Percentiles rank a stretch among this genome's conserved stretches.
Evolutionary conservation across 2,888 invertebrate species (phyloP).

Genomic region (Amiota mariae): DNA sequence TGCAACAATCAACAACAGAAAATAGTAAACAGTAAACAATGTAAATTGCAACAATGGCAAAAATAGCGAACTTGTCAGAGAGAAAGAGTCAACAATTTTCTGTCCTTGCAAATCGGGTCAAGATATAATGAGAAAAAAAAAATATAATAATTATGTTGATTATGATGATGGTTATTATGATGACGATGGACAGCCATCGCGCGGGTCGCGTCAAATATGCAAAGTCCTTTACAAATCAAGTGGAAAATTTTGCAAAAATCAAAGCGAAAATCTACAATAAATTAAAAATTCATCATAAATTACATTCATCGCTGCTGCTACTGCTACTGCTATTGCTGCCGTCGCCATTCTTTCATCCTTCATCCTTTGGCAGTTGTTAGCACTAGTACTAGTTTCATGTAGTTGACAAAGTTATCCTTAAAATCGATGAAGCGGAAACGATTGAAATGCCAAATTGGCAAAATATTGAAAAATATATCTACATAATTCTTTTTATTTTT

Average conservation of each 20-base stretch:
- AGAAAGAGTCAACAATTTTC: too few relatives aligned
- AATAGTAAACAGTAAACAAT: slow-evolving; percentile 7
- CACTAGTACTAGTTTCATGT: too few relatives aligned
- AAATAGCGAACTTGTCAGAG: neutral
- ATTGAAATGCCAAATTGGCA: slow-evolving; percentile 61
- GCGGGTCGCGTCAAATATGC: neutral
- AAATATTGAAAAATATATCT: slow-evolving; percentile 26
- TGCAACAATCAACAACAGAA: slow-evolving; percentile 51
- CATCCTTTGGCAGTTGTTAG: neutral
- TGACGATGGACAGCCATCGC: neutral
- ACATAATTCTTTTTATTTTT: neutral
- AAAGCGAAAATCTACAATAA: slow-evolving; percentile 34
- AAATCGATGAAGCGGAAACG: slow-evolving; percentile 4
- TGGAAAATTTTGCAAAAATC: slow-evolving; percentile 19
- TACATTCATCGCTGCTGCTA: too few relatives aligned
- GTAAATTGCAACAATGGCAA: slow-evolving; percentile 13
- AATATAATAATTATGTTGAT: neutral
- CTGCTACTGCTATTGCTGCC: too few relatives aligned
- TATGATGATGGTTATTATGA: neutral
- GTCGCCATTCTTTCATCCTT: neutral
- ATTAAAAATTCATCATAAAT: slow-evolving; percentile 54
- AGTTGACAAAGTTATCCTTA: neutral
- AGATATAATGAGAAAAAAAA: too few relatives aligned
- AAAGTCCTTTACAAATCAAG: slow-evolving; percentile 19
- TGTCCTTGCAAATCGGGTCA: too few relatives aligned